Percentiles rank a stretch among this genome's conserved stretches.
These are phyloP conservation scores for Galemys pyrenaicus DNA, from an alignment of 2,113 vertebrate genomes.

Conservation along the genomic window DNA sequence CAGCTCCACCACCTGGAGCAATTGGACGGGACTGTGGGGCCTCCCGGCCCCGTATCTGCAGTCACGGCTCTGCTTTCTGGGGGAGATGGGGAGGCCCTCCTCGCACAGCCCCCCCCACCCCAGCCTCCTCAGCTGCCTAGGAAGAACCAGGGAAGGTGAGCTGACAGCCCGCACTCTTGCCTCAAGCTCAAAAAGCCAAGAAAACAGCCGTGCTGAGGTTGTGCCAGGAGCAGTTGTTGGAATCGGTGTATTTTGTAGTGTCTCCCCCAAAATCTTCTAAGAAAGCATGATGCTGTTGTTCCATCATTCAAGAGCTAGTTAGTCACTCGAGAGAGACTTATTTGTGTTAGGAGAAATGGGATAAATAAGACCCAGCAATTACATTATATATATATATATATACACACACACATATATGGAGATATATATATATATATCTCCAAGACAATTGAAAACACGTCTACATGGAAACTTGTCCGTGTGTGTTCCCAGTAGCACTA, in stretches of 20 bases:
- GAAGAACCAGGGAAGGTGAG: neutral
- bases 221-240: neutral
- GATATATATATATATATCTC: no score
- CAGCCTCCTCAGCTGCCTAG: neutral
- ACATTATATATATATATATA: no score
- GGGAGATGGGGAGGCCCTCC: neutral
- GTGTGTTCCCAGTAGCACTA: neutral
- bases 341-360: neutral
- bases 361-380: neutral
- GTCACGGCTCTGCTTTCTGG: neutral
- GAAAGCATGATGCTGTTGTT: neutral
- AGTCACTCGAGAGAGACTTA: neutral
- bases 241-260: neutral
- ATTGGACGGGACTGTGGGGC: no score
- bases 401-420: no score
- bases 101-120: neutral
- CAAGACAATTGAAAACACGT: neutral
- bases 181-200: neutral
- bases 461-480: neutral
- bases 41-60: neutral
- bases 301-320: neutral
- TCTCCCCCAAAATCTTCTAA: neutral
- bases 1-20: neutral
- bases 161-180: neutral
- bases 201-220: neutral